Base-by-base conservation (phyloP, 1,140 invertebrate genomes). In the Matsumurasca onukii region DNA sequence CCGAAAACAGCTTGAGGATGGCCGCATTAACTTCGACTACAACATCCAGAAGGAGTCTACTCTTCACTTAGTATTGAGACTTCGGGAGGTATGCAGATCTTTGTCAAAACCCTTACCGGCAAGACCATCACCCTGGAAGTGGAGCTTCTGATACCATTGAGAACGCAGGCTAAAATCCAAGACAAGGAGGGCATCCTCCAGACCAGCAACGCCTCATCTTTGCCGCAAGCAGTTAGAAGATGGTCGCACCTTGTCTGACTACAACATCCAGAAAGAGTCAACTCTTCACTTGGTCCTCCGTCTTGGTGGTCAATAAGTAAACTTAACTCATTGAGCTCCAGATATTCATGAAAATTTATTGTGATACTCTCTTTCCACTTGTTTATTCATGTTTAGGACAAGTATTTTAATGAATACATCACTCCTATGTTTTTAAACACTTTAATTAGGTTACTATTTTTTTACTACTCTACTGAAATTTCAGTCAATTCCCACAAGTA, bases 1-100 rank as follows among this genome's bases (percentile, higher is more conserved):
- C n/a, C n/a, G n/a, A n/a, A n/a, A n/a, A 80, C 94, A 98, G 82
- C 81, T 98, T 62, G 95, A 97, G 83, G 94, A 98, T 89, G 94
- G 93, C 3, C 86, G 92, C 48, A 97, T 94, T 5, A 80, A 97
- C 3, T 75, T 89, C n/a, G n/a, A n/a, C n/a, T n/a, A n/a, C n/a
- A n/a, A n/a, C n/a, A n/a, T n/a, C n/a, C n/a, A n/a, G n/a, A n/a
- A n/a, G n/a, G n/a, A n/a, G n/a, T n/a, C n/a, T n/a, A n/a, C n/a
- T n/a, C n/a, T n/a, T n/a, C n/a, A 99, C 80, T 84, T 99, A 73
- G 94, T 97, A 66, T 81, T 98, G 24, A 85, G 95, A 71, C 85
- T 99, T 30, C 85, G 94, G 98, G 97, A 84, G 97, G 97, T 85
- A 96, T 96, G 94, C 94, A 86, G 72, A 86, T 85, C 66, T 89